A percentile compares a stretch with the other conserved stretches of the same genome.
These are phyloP conservation scores for Ceriagrion tenellum DNA, from an alignment of 2,888 invertebrate species.

Conservation along the genomic window DNA sequence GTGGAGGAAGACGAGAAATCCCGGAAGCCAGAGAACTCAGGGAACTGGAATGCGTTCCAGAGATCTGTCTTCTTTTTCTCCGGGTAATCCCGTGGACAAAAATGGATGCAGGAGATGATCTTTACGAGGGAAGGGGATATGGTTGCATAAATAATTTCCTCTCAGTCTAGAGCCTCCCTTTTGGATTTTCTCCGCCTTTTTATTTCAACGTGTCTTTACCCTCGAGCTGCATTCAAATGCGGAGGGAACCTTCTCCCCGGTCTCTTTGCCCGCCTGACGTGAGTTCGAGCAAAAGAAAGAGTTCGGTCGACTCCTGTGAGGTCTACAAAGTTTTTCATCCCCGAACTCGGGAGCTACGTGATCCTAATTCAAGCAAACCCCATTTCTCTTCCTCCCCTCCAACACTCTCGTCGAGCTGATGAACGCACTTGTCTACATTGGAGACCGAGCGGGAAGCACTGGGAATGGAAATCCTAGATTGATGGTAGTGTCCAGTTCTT, in stretches of 20 bases:
- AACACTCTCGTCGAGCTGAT: not conserved
- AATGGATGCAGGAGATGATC: not conserved
- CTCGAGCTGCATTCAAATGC: not conserved
- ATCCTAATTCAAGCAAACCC: not conserved
- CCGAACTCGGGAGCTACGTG: not conserved
- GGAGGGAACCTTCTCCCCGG: not conserved
- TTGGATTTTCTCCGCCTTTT: not conserved
- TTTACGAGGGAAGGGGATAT: not conserved
- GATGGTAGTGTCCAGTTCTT: not conserved
- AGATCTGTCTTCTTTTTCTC: not conserved
- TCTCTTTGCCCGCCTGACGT: not conserved
- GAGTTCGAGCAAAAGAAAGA: not conserved
- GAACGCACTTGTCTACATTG: not conserved
- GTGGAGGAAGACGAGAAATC: not conserved
- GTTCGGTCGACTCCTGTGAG: not conserved
- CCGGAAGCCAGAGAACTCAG: not conserved
- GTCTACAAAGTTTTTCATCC: not conserved
- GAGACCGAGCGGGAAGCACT: not conserved
- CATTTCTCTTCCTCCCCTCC: not conserved
- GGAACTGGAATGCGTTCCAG: not conserved
- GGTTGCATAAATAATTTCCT: not conserved
- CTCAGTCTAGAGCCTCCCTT: not conserved
- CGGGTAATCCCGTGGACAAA: not conserved
- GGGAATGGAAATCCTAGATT: not conserved
- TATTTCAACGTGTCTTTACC: not conserved